These are phyloP conservation scores for Bubo bubo DNA, from an alignment of 2,113 vertebrate genomes.

Conservation along the genomic window DNA sequence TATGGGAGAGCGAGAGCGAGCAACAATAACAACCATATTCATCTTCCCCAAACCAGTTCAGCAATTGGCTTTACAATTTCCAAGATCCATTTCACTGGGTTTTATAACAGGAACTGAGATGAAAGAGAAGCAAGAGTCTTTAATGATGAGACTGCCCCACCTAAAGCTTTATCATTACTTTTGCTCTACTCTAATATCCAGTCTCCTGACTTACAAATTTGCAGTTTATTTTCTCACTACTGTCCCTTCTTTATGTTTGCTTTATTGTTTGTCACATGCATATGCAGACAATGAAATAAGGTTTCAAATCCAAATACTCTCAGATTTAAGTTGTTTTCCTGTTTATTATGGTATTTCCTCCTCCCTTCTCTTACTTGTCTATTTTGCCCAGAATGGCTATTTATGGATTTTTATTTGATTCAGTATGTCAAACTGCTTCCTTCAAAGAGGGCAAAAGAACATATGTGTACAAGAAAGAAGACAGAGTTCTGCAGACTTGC, in stretches of 20 bases:
- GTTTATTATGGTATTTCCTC: background rate
- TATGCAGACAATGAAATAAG: conserved; percentile 1
- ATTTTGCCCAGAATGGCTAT: conserved; percentile 7
- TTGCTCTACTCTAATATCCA: background rate
- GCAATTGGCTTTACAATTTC: conserved; percentile 53
- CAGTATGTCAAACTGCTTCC: conserved; percentile 21
- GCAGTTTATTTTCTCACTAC: conserved; percentile 10
- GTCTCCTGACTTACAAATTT: background rate
- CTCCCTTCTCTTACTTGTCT: background rate
- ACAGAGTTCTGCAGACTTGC: background rate
- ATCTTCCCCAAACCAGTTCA: conserved; percentile 35
- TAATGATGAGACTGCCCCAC: background rate
- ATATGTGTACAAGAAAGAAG: background rate
- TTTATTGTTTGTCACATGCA: background rate
- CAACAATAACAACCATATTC: background rate
- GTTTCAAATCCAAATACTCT: conserved; percentile 24
- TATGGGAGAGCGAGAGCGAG: background rate
- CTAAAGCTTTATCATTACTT: background rate
- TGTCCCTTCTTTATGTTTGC: conserved; percentile 25
- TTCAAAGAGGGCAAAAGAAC: background rate
- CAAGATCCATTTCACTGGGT: conserved; percentile 40
- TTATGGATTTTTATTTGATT: conserved; percentile 30
- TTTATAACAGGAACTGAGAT: conserved; percentile 51
- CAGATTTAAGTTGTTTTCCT: background rate
- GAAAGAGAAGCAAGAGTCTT: conserved; percentile 22